A percentile compares a stretch with the other conserved stretches of the same genome.
Evolutionary conservation across 2,888 invertebrate genomes (phyloP).

Genomic region (Odiellus spinosus): DNA sequence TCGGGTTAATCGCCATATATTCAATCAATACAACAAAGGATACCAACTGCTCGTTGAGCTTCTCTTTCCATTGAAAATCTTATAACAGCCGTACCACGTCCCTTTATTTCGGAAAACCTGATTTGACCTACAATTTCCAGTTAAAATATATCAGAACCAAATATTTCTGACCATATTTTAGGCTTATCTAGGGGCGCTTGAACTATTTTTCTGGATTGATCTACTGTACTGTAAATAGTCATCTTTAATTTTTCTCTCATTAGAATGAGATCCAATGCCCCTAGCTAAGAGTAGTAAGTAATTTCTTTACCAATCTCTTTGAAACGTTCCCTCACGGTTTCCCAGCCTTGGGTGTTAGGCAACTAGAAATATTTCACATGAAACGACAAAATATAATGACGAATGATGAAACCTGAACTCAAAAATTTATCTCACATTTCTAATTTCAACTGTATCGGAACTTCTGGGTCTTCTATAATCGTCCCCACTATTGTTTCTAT

Average conservation of each 20-base stretch:
- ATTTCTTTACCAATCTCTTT: constrained; percentile 17
- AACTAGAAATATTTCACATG: constrained; percentile 6
- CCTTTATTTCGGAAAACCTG: constrained; percentile 19
- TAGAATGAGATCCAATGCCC: too few species aligned
- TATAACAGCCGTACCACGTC: constrained; percentile 18
- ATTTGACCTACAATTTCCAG: constrained; percentile 16
- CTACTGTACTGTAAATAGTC: too few species aligned
- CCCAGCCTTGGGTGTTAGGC: constrained; percentile 18
- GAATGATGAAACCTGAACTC: too few species aligned
- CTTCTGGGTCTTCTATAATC: constrained; percentile 7
- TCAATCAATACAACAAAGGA: too few species aligned
- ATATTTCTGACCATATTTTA: too few species aligned
- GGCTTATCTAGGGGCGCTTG: too few species aligned
- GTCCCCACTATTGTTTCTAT: constrained; percentile 1
- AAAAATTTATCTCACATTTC: constrained; percentile 13
- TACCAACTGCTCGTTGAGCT: constrained; percentile 20
- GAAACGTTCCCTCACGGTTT: constrained; percentile 20
- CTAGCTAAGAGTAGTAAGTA: not conserved
- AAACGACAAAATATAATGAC: too few species aligned
- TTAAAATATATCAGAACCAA: too few species aligned
- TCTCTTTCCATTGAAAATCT: constrained; percentile 17
- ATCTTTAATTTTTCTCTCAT: too few species aligned
- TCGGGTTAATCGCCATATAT: not conserved
- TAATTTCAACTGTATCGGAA: constrained; percentile 18
- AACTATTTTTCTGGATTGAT: too few species aligned